Evolutionary conservation across 1,140 invertebrate species (phyloP).

Genomic region (Drosophila yakuba): DNA sequence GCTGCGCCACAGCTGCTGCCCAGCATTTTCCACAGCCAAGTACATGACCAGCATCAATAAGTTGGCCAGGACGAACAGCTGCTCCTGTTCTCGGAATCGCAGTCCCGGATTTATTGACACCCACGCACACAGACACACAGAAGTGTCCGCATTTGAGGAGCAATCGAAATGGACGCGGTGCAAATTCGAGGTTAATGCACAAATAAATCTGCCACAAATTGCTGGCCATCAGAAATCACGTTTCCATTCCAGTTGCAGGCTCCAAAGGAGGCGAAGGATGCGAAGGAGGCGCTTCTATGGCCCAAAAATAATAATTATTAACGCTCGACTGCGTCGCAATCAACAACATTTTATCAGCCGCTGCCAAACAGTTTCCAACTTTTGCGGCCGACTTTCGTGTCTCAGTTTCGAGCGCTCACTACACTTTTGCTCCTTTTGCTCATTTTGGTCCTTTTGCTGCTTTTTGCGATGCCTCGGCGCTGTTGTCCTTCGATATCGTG

Average conservation of each 20-base stretch:
- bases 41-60: constrained; percentile 79
- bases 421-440: not conserved
- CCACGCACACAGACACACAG: constrained; percentile 7
- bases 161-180: constrained; percentile 57
- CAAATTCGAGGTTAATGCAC: constrained; percentile 82
- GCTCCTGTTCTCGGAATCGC: constrained; percentile 40
- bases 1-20: constrained; percentile 54
- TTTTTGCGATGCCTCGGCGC: not conserved
- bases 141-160: not conserved
- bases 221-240: constrained; percentile 68
- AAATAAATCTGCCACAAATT: constrained; percentile 83
- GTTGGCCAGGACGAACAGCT: constrained; percentile 57
- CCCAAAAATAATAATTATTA: constrained; percentile 79
- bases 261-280: not conserved
- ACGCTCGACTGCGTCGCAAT: constrained; percentile 79
- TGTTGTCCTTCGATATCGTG: constrained; percentile 64
- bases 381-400: constrained; percentile 43
- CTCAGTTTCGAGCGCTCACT: constrained; percentile 31
- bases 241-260: constrained; percentile 5
- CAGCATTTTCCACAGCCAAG: constrained; percentile 29
- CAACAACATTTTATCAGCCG: constrained; percentile 80
- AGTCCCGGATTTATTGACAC: constrained; percentile 66
- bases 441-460: not conserved
- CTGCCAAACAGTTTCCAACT: constrained; percentile 55
- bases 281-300: not conserved